Conservation (phyloP, 2,888 invertebrate species). For the Pseudeuparius sepicola region DNA sequence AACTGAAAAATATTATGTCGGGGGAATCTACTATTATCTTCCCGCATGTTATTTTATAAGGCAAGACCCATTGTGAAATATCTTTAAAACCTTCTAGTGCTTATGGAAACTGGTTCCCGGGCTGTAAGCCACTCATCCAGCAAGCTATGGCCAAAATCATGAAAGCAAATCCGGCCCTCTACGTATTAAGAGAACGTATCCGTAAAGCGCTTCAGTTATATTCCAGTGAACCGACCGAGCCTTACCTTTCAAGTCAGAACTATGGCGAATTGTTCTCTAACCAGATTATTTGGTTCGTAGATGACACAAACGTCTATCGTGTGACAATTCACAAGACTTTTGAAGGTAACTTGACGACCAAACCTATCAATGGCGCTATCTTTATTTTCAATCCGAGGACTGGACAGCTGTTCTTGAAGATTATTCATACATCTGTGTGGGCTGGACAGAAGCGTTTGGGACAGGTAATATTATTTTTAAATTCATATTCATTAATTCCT, state of each 20-base stretch:
- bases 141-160: slow-evolving; percentile 99
- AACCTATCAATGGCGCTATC: slow-evolving; percentile 99
- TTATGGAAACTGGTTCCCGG: slow-evolving; percentile 99
- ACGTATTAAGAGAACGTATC: slow-evolving; percentile 94
- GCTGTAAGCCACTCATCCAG: slow-evolving; percentile 95
- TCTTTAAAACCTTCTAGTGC: slow-evolving; percentile 58
- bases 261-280: slow-evolving; percentile 99
- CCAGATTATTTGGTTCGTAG: slow-evolving; percentile 99
- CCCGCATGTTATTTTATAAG: slow-evolving; percentile 3
- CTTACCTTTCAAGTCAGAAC: slow-evolving; percentile 97
- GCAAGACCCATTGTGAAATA: slow-evolving; percentile 21
- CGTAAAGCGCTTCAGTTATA: slow-evolving; percentile 97
- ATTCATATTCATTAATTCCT: no score
- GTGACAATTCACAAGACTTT: slow-evolving; percentile 99
- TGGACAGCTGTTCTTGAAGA: slow-evolving; percentile 97
- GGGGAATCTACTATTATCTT: no score
- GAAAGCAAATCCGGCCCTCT: slow-evolving; percentile 99
- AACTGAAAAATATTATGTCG: no score
- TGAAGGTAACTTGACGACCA: slow-evolving; percentile 97
- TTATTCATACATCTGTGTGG: slow-evolving; percentile 99
- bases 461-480: slow-evolving; percentile 61
- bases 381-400: slow-evolving; percentile 99
- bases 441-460: slow-evolving; percentile 99
- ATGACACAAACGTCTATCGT: slow-evolving; percentile 98
- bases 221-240: slow-evolving; percentile 98